Percentiles rank a stretch among this genome's conserved stretches.
Evolutionary conservation across 2,888 invertebrate genomes (phyloP).

Genomic region (Sepioteuthis lessoniana): DNA sequence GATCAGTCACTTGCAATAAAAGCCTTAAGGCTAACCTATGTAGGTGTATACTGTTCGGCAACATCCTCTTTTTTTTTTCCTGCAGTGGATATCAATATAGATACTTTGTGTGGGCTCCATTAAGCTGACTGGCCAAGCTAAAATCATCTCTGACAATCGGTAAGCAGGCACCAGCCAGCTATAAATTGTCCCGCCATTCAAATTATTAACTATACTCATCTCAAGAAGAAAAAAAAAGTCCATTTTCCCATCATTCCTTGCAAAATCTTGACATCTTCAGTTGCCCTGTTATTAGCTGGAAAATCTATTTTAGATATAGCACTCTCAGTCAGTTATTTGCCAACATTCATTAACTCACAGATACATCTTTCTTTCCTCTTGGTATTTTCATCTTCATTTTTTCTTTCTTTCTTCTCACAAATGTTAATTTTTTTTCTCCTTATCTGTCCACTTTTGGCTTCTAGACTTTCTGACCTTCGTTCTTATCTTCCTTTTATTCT

Average conservation of each 20-base stretch:
- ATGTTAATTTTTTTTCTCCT: neutral
- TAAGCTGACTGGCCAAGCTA: conserved; percentile 20
- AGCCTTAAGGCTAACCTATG: conserved; percentile 18
- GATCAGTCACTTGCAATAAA: neutral
- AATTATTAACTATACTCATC: conserved; percentile 33
- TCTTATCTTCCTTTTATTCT: too few relatives aligned
- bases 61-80: neutral
- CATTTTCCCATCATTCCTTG: conserved; percentile 10
- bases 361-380: neutral
- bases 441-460: neutral
- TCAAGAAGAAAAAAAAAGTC: neutral
- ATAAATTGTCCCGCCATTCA: conserved; percentile 33
- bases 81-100: neutral
- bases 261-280: conserved; percentile 20
- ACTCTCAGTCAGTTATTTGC: conserved; percentile 9
- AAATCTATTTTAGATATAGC: conserved; percentile 23
- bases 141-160: conserved; percentile 14
- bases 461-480: neutral
- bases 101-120: conserved; percentile 33
- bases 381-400: neutral
- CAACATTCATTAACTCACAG: neutral
- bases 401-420: neutral
- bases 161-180: conserved; percentile 33
- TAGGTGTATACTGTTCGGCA: neutral
- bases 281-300: conserved; percentile 18